Conservation (phyloP, 2,797 vertebrate genomes). For the Trachops cirrhosus region DNA sequence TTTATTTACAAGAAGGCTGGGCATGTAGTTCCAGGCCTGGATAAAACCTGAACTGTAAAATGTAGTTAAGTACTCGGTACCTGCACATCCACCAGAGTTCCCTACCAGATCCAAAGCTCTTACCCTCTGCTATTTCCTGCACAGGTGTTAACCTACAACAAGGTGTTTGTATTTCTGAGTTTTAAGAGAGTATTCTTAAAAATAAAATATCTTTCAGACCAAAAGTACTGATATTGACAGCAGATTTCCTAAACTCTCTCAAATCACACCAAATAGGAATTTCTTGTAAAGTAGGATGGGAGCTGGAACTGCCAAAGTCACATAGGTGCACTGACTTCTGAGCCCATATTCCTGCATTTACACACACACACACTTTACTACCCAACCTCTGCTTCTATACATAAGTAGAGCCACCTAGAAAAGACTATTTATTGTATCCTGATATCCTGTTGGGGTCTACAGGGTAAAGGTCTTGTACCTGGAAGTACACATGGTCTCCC, state of each 20-base stretch:
- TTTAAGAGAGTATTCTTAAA: constrained; percentile 35
- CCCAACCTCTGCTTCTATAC: background rate
- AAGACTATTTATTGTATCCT: background rate
- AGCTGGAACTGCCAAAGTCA: background rate
- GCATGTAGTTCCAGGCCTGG: background rate
- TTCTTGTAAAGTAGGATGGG: background rate
- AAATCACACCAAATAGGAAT: background rate
- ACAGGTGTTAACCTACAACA: background rate
- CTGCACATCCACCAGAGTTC: background rate
- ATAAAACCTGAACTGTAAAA: background rate
- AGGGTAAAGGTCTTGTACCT: constrained; percentile 44
- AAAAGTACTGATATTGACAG: background rate
- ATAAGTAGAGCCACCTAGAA: background rate
- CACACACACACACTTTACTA: background rate
- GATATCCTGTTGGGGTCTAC: background rate
- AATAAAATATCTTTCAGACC: constrained; percentile 43
- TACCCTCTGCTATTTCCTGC: background rate
- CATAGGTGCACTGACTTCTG: background rate
- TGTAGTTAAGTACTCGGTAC: background rate
- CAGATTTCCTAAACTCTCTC: background rate
- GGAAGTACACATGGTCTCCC: background rate
- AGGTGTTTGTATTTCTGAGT: background rate
- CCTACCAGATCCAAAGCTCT: background rate
- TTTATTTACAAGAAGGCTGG: background rate
- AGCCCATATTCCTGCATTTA: background rate